These are phyloP conservation scores for Ceyx margarethae DNA, from an alignment of 2,113 vertebrate species.

Conservation along the genomic window DNA sequence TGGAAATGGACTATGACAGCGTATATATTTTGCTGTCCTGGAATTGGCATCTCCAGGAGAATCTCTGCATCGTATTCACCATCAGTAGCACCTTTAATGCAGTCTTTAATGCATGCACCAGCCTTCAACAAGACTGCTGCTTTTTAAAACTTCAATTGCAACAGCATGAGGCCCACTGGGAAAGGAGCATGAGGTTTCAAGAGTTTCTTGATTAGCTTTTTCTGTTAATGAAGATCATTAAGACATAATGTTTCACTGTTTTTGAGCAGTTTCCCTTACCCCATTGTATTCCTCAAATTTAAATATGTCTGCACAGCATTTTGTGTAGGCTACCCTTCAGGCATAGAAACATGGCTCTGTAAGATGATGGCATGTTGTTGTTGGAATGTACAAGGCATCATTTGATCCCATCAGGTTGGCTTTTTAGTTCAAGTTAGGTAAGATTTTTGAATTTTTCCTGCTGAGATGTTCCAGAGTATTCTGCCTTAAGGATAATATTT, in stretches of 20 bases:
- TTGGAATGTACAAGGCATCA: not conserved
- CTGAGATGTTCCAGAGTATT: not conserved
- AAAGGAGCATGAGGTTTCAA: not conserved
- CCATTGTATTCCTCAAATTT: not conserved
- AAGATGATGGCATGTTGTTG: not conserved
- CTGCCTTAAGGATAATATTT: not conserved
- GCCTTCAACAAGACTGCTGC: not conserved
- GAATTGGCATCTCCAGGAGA: not conserved
- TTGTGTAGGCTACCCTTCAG: not conserved
- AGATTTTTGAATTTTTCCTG: not conserved
- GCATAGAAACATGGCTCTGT: not conserved
- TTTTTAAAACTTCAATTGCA: not conserved
- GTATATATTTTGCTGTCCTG: not conserved
- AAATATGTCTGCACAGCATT: not conserved
- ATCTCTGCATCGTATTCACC: not conserved
- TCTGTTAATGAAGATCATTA: not conserved
- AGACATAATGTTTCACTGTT: not conserved
- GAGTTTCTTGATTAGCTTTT: not conserved
- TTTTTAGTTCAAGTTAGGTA: constrained; percentile 18
- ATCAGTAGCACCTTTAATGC: not conserved
- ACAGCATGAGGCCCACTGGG: not conserved
- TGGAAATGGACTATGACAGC: not conserved
- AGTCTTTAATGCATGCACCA: not conserved
- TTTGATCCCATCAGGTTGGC: not conserved
- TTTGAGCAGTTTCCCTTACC: not conserved